Conservation (phyloP, 2,113 vertebrate species). For the Plestiodon gilberti region DNA sequence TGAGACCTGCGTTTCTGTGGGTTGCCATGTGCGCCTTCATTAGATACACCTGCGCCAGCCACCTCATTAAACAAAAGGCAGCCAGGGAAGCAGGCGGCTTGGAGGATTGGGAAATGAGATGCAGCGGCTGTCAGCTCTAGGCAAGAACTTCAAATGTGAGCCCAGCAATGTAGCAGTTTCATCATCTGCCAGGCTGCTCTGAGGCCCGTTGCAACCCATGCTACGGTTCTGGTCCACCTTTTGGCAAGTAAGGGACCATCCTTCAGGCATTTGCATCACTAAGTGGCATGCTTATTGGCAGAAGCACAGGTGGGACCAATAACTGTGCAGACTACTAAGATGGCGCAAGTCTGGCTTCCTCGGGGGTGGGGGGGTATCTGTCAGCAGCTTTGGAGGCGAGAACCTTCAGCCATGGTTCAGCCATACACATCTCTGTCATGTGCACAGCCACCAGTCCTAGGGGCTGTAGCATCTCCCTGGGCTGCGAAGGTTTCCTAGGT, state of each 20-base stretch:
- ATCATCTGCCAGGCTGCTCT: background rate
- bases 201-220: background rate
- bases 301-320: too few relatives aligned
- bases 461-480: too few relatives aligned
- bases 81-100: rapidly evolving
- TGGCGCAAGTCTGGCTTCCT: background rate
- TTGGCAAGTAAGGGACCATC: background rate
- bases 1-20: background rate
- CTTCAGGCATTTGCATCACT: too few relatives aligned
- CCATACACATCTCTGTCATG: too few relatives aligned
- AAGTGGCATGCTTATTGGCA: too few relatives aligned
- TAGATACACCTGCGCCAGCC: background rate
- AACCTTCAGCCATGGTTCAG: too few relatives aligned
- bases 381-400: too few relatives aligned
- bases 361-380: too few relatives aligned
- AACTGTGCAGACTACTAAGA: too few relatives aligned
- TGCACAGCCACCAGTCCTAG: too few relatives aligned
- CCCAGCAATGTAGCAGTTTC: background rate
- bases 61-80: background rate
- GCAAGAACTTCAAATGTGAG: background rate
- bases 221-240: too few relatives aligned
- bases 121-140: background rate
- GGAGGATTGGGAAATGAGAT: background rate
- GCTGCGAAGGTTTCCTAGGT: too few relatives aligned
- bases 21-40: background rate